Evolutionary conservation across 1,140 invertebrate genomes (phyloP).

Genomic region (Aradophagus sp.): DNA sequence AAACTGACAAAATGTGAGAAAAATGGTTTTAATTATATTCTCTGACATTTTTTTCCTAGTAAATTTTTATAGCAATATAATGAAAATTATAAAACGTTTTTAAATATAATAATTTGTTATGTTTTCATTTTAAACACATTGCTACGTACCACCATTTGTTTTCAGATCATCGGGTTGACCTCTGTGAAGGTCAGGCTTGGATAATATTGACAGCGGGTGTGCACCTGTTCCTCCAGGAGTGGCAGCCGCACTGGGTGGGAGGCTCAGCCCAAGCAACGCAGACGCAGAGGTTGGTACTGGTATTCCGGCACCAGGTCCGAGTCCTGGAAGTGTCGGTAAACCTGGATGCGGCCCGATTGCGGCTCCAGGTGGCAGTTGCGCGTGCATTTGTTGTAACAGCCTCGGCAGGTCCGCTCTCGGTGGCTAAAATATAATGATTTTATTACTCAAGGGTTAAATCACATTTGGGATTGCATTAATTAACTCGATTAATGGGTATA

Average conservation of each 20-base stretch:
- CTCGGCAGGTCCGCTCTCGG: conserved; percentile 85
- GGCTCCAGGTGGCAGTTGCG: conserved; percentile 86
- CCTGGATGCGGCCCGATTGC: conserved; percentile 80
- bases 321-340: conserved; percentile 70
- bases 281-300: conserved; percentile 73
- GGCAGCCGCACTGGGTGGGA: conserved; percentile 76
- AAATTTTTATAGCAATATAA: too few species aligned
- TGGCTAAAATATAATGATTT: conserved; percentile 78
- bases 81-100: too few species aligned
- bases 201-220: conserved; percentile 82
- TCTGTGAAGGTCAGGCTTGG: conserved; percentile 83
- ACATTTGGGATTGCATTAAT: too few species aligned
- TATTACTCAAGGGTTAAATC: neutral
- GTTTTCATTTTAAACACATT: too few species aligned
- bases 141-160: conserved; percentile 80
- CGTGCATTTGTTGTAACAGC: conserved; percentile 92
- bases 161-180: conserved; percentile 78
- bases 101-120: too few species aligned
- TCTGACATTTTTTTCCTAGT: too few species aligned
- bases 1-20: too few species aligned
- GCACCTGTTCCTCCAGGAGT: conserved; percentile 76
- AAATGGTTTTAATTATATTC: too few species aligned
- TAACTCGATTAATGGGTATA: too few species aligned
- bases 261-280: conserved; percentile 71
- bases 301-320: conserved; percentile 70